Percentiles rank a stretch among this genome's conserved stretches.
These are phyloP conservation scores for Caranx ignobilis DNA, from an alignment of 2,113 vertebrate genomes.

Conservation along the genomic window DNA sequence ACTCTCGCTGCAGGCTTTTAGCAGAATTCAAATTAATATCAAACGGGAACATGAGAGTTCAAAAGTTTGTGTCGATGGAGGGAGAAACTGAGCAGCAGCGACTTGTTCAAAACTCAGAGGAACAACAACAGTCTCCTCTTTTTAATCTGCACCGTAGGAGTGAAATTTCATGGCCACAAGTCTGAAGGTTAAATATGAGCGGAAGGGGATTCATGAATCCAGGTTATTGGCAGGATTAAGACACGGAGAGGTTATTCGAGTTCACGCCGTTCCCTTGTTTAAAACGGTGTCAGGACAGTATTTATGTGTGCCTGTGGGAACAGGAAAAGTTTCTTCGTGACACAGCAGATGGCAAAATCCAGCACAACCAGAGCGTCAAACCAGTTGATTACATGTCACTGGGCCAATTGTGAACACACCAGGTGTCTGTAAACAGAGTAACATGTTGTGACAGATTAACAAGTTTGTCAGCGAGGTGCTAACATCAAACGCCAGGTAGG, in stretches of 20 bases:
- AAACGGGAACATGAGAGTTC: constrained; percentile 34
- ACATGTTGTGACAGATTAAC: constrained; percentile 43
- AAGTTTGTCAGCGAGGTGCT: constrained; percentile 18
- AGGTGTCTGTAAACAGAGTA: constrained; percentile 32
- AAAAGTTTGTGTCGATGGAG: constrained; percentile 21
- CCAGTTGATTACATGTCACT: constrained; percentile 41
- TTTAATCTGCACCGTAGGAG: not conserved
- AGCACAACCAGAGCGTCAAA: constrained; percentile 5
- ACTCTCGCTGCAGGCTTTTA: not conserved
- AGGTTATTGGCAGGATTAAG: constrained; percentile 21
- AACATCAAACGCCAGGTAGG: constrained; percentile 41
- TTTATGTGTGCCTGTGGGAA: constrained; percentile 10
- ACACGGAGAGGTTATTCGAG: not conserved
- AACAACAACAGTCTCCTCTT: not conserved
- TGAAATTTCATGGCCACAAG: not conserved
- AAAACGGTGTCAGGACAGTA: not conserved
- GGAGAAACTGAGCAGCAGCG: constrained; percentile 9
- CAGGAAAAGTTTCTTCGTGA: constrained; percentile 8
- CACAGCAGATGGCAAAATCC: constrained; percentile 10
- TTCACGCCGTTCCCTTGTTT: not conserved
- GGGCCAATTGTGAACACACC: not conserved
- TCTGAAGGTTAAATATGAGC: constrained; percentile 11
- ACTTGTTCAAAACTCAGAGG: not conserved
- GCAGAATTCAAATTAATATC: constrained; percentile 51
- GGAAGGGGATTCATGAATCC: constrained; percentile 2